Evolutionary conservation across 2,888 invertebrate genomes (phyloP), one percentile per base, ranked within the genome.

Genomic region (Oegoconia quadripuncta): DNA sequence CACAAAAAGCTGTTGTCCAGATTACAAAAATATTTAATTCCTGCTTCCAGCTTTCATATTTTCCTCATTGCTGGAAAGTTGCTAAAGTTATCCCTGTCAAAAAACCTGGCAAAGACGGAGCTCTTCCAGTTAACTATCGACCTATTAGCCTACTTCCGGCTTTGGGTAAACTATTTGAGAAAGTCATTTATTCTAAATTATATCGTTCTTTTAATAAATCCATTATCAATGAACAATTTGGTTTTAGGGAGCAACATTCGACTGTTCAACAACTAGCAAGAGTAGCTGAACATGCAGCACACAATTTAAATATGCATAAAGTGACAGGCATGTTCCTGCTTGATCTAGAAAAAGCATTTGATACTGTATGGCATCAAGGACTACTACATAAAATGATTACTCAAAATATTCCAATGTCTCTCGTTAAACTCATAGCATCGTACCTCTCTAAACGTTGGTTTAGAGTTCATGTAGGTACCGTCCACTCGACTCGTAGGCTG

Each of bases 131-230:
- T 6, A 36, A 22, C 32, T 44, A 41, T 12, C 36, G 46, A 1
- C 46, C 46, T 0, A 46, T 46, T 7, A 46, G 43, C 18, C n/a
- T 47, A 12, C 16, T 47, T 11, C 32, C 39, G 1, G 22, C 36
- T 3, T 8, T 44, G 2, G 37, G 41, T 13, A 42, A 43, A 18
- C 13, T 43, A 7, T 37, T 46, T 18, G 46, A 46, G 17, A 32
- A 22, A 3, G 15, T 43, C 3, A 39, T 46, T 11, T 3, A 25
- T 7, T 13, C 22, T 4, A 39, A 41, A 1, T 11, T 46, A 6
- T 17, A 26, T 9, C 16, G 7, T 1, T n/a, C 18, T 2, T 16
- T 31, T 1, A 18, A 33, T 2, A 8, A 37, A 11, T 1, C 27
- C 9, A 1, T 42, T 3, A 26, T 27, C 9, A 5, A 39, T 17